Evolutionary conservation across 1,140 invertebrate species (phyloP).

Genomic region (Calephelis virginiensis): DNA sequence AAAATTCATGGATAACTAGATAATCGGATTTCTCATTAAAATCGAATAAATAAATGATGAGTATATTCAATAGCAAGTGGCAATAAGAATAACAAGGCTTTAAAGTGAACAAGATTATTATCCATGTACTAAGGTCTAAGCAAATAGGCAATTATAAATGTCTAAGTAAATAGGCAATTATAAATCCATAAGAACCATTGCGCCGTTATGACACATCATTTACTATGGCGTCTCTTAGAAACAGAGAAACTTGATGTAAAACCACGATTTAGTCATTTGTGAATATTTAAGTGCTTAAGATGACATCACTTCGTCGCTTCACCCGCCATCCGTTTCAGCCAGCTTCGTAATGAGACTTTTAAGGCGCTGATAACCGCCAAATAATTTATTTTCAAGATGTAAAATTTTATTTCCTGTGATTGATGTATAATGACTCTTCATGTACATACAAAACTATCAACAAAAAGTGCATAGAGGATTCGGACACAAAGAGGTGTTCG

Average conservation of each 20-base stretch:
- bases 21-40: no score
- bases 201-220: neutral
- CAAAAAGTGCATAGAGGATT: no score
- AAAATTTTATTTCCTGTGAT: no score
- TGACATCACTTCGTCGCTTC: slow-evolving; percentile 43
- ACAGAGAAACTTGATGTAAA: slow-evolving; percentile 30
- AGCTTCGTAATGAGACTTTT: slow-evolving; percentile 14
- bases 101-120: neutral
- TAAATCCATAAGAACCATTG: slow-evolving; percentile 2
- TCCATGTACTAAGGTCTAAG: neutral
- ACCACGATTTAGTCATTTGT: slow-evolving; percentile 32
- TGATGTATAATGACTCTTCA: no score
- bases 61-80: no score
- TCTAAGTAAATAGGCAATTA: neutral
- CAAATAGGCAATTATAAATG: neutral
- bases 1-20: no score
- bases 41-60: no score
- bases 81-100: neutral
- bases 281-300: slow-evolving; percentile 31
- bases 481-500: no score
- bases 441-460: no score
- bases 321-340: slow-evolving; percentile 27
- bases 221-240: neutral
- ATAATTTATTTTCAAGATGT: no score
- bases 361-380: neutral